A percentile compares a stretch with the other conserved stretches of the same genome.
Conservation (phyloP, 2,113 vertebrate species). For the Ammodytes marinus region DNA sequence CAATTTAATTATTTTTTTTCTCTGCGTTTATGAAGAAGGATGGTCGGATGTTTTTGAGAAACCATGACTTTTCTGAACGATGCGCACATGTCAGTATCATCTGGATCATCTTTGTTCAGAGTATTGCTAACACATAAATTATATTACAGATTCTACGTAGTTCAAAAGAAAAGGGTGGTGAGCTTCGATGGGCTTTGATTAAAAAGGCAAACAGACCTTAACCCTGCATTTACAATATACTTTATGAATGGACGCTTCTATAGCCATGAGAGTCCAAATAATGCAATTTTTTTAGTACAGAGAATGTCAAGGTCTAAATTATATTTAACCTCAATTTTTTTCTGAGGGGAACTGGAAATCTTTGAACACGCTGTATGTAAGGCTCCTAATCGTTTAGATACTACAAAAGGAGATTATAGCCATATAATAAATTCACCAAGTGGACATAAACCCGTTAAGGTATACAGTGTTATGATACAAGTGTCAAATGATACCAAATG, state of each 20-base stretch:
- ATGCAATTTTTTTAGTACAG: slow-evolving; percentile 53
- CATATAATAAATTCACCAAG: slow-evolving; percentile 59
- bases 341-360: slow-evolving; percentile 43
- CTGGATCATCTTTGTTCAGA: slow-evolving; percentile 15
- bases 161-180: slow-evolving; percentile 1
- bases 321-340: slow-evolving; percentile 54
- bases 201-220: slow-evolving; percentile 8
- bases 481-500: slow-evolving; percentile 49
- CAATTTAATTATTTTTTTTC: slow-evolving; percentile 26
- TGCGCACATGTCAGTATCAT: slow-evolving; percentile 39
- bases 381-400: slow-evolving; percentile 53
- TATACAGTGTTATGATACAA: slow-evolving; percentile 38
- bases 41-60: slow-evolving; percentile 22
- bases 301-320: slow-evolving; percentile 63
- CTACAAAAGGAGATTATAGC: slow-evolving; percentile 71
- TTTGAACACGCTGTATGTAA: slow-evolving; percentile 44
- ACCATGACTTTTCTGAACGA: slow-evolving; percentile 29
- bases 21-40: slow-evolving; percentile 39
- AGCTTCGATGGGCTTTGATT: slow-evolving; percentile 16
- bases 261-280: slow-evolving; percentile 61
- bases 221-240: background rate
- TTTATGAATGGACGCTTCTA: slow-evolving; percentile 23
- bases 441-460: slow-evolving; percentile 29
- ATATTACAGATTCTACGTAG: background rate
- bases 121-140: background rate